These are phyloP conservation scores for Odontocerum albicorne DNA, from an alignment of 2,888 invertebrate genomes.

Conservation along the genomic window DNA sequence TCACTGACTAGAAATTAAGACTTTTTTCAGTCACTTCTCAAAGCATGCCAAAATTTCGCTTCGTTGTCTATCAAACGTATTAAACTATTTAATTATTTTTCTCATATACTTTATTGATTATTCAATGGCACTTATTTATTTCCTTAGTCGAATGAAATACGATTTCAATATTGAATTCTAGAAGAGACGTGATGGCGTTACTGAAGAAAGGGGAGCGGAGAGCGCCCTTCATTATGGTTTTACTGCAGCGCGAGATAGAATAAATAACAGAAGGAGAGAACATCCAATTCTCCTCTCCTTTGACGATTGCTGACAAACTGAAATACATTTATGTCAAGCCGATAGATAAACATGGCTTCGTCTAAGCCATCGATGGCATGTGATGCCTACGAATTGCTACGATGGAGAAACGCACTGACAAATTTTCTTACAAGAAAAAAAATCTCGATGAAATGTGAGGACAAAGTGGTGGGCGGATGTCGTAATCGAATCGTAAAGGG, in stretches of 20 bases:
- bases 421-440: background rate
- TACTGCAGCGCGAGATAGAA: conserved; percentile 13
- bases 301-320: conserved; percentile 28
- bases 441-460: background rate
- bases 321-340: conserved; percentile 20
- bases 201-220: background rate
- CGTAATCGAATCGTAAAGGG: conserved; percentile 12
- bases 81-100: too few species aligned
- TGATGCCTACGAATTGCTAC: conserved; percentile 12
- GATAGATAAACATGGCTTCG: conserved; percentile 10
- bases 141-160: too few species aligned
- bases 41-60: too few species aligned
- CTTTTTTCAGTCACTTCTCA: too few species aligned
- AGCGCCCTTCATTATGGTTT: conserved; percentile 19
- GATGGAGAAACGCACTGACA: background rate
- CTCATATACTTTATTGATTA: too few species aligned
- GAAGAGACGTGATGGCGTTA: background rate
- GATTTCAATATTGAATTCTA: too few species aligned
- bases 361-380: conserved; percentile 2
- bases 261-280: conserved; percentile 20
- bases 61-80: too few species aligned
- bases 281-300: conserved; percentile 16
- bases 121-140: too few species aligned
- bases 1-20: too few species aligned
- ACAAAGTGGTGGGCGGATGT: background rate